Evolutionary conservation across 2,888 invertebrate species (phyloP).

Genomic region (Gastracanthus pulcherrimus): DNA sequence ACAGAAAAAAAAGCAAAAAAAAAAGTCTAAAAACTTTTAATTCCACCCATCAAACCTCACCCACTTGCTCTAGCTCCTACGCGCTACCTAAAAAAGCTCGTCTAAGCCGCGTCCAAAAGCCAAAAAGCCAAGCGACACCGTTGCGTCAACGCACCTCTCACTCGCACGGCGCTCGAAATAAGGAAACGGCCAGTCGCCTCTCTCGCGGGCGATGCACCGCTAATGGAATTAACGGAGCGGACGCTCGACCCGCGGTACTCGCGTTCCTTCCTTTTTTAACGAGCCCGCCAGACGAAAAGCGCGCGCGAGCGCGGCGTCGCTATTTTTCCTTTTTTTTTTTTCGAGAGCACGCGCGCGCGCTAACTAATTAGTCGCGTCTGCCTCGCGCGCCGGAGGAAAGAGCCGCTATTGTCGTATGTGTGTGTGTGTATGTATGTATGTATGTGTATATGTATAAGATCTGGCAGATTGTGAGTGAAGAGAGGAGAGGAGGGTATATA

Average conservation of each 20-base stretch:
- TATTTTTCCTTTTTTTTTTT: background rate
- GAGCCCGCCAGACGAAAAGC: background rate
- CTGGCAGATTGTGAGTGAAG: background rate
- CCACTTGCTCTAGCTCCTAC: no score
- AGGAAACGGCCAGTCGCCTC: slow-evolving; percentile 19
- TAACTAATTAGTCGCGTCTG: slow-evolving; percentile 13
- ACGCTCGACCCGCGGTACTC: no score
- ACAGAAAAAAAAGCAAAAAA: no score
- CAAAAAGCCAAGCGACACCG: background rate
- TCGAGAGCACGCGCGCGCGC: background rate
- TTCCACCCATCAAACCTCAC: no score
- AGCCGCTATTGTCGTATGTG: slow-evolving; percentile 6
- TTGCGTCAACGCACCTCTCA: background rate
- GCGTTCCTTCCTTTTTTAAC: slow-evolving; percentile 15
- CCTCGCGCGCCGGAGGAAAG: no score
- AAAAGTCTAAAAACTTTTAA: no score
- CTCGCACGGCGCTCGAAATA: slow-evolving; percentile 1
- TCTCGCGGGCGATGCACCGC: slow-evolving; percentile 12
- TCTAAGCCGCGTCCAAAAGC: background rate
- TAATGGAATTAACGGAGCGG: slow-evolving; percentile 47
- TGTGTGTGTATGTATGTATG: background rate
- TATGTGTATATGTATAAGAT: background rate
- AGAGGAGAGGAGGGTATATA: background rate
- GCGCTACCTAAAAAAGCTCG: background rate
- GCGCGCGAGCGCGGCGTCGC: no score